These are phyloP conservation scores for Mesopsocus fuscifrons DNA, from an alignment of 2,888 invertebrate species.

Conservation along the genomic window DNA sequence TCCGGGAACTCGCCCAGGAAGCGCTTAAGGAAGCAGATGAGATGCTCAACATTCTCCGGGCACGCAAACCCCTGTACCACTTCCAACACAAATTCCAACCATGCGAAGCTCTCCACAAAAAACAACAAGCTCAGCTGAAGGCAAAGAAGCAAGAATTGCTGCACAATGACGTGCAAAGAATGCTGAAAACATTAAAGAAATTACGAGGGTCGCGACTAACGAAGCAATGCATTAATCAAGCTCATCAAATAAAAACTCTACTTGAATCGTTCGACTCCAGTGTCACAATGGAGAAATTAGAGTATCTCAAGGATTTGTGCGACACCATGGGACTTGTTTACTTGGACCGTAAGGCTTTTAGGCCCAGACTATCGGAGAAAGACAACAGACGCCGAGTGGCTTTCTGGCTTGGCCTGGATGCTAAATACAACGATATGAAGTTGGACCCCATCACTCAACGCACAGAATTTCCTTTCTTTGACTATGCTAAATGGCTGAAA, in stretches of 20 bases:
- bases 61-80: slow-evolving; percentile 5
- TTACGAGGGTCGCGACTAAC: background rate
- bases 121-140: background rate
- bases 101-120: background rate
- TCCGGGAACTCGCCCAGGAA: background rate
- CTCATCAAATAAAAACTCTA: too few species aligned
- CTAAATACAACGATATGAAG: background rate
- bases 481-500: background rate
- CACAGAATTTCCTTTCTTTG: background rate
- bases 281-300: too few species aligned
- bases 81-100: background rate
- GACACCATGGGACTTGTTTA: background rate
- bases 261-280: too few species aligned
- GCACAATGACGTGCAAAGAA: background rate
- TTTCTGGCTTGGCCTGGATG: background rate
- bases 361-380: slow-evolving; percentile 1
- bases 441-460: background rate
- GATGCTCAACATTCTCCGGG: background rate
- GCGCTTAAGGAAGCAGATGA: background rate
- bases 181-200: background rate
- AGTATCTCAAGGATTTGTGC: background rate
- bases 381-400: background rate
- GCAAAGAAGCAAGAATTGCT: background rate
- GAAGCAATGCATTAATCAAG: background rate
- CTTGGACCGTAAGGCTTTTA: background rate